Evolutionary conservation across 2,797 vertebrate species (phyloP).

Genomic region (Diplodus sargus): DNA sequence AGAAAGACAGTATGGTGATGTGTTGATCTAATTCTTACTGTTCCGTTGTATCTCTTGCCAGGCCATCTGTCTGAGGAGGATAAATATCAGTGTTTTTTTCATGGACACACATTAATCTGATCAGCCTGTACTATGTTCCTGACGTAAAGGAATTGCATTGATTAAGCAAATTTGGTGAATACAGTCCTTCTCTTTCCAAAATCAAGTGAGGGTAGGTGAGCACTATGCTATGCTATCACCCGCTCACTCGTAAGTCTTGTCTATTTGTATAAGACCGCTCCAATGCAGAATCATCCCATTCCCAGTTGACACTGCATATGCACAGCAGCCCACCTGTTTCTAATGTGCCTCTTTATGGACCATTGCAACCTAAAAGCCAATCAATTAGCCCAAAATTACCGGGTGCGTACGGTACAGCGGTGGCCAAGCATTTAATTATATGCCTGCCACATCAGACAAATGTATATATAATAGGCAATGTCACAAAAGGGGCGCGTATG

Average conservation of each 20-base stretch:
- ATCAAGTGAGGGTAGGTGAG: background rate
- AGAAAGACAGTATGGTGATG: background rate
- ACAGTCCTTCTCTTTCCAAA: background rate
- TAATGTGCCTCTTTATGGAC: conserved; percentile 5
- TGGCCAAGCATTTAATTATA: conserved; percentile 1
- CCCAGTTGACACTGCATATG: background rate
- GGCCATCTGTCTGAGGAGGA: background rate
- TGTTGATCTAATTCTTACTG: background rate
- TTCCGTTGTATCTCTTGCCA: background rate
- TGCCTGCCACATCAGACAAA: background rate
- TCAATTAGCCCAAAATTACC: conserved; percentile 15
- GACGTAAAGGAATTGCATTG: background rate
- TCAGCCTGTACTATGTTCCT: background rate
- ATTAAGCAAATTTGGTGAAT: background rate
- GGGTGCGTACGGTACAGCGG: background rate
- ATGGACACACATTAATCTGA: background rate
- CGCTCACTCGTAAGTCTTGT: background rate
- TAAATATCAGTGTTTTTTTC: background rate
- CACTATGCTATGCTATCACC: background rate
- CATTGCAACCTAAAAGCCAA: background rate
- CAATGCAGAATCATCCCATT: background rate
- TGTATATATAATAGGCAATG: conserved; percentile 4
- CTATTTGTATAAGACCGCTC: background rate
- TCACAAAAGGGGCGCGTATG: background rate
- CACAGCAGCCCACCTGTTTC: conserved; percentile 4